Evolutionary conservation across 2,113 vertebrate species (phyloP), one percentile per base, ranked within the genome.

Genomic region (Etia nguti): DNA sequence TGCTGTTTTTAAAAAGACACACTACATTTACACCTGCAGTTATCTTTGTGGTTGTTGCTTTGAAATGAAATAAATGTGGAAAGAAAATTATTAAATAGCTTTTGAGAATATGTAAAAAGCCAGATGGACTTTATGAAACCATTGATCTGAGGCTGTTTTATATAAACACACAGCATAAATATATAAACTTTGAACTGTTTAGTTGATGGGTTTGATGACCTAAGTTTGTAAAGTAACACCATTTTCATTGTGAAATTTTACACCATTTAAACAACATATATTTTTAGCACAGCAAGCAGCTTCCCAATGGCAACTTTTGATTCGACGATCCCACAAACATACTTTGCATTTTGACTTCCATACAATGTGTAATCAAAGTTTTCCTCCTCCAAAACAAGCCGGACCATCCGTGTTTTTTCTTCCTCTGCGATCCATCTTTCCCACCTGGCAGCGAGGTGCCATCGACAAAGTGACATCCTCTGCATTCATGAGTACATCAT

Each of bases 401-500:
- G 80, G 57, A 55, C 10, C 20, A 5, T 77, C 26, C 75, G 56
- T 77, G 24, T 86, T 86, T 65, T 75, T 55, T 54, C 87, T 24
- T 60, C 36, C 82, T 80, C 22, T 84, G 80, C 87, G 82, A 92
- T 93, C 84, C 48, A 81, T 91, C 73, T 89, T 92, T 83, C 57
- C 70, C 81, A 90, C 87, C 85, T 84, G 80, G 68, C 86, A 59
- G 80, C 16, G 18, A 86, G 81, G 81, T 86, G 88, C 86, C 88
- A 89, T 81, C 62, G 48, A 91, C 82, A 24, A 38, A 87, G 81
- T 91, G 89, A 93, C 87, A 83, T 50, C 52, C 82, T 87, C 81
- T 92, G 91, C 89, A 93, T 94, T 87, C 91, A 73, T 84, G 86
- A 88, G 86, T 86, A 89, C 70, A 91, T 90, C 93, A 89, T 91